Percentiles rank a stretch among this genome's conserved stretches.
Evolutionary conservation across 2,113 vertebrate species (phyloP).

Genomic region (Falco punctatus): DNA sequence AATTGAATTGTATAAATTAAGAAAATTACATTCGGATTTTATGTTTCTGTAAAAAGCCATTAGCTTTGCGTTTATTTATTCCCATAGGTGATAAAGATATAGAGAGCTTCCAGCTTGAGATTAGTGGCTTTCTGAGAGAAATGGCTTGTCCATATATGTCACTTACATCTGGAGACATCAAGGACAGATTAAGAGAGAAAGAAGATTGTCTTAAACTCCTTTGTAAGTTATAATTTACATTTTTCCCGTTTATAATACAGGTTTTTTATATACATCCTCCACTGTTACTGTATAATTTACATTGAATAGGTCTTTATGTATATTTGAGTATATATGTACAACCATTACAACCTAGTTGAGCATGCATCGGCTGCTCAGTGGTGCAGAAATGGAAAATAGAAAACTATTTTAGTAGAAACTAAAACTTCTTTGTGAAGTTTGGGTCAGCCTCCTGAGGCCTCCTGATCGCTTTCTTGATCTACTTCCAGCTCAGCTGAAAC

Average conservation of each 20-base stretch:
- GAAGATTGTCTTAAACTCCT: slow-evolving; percentile 87
- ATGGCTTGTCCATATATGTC: slow-evolving; percentile 85
- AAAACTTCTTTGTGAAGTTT: neutral
- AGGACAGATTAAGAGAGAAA: slow-evolving; percentile 76
- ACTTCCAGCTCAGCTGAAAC: neutral
- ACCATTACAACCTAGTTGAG: neutral
- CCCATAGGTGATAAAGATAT: slow-evolving; percentile 78
- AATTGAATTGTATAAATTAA: neutral
- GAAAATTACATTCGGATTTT: neutral
- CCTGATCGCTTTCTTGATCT: neutral
- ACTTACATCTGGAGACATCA: slow-evolving; percentile 81
- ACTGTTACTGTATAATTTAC: neutral
- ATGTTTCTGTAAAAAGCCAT: neutral
- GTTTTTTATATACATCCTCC: neutral
- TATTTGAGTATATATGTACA: neutral
- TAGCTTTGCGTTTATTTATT: neutral
- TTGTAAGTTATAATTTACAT: slow-evolving; percentile 74
- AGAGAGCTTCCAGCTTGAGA: slow-evolving; percentile 85
- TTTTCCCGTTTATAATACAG: neutral
- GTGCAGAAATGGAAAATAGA: neutral
- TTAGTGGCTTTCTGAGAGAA: slow-evolving; percentile 91
- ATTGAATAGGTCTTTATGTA: neutral
- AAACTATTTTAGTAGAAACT: neutral
- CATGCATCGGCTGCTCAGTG: neutral
- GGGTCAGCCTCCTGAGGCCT: neutral